Base-by-base conservation (phyloP, 2,113 vertebrate species). In the Pomatostomus ruficeps region DNA sequence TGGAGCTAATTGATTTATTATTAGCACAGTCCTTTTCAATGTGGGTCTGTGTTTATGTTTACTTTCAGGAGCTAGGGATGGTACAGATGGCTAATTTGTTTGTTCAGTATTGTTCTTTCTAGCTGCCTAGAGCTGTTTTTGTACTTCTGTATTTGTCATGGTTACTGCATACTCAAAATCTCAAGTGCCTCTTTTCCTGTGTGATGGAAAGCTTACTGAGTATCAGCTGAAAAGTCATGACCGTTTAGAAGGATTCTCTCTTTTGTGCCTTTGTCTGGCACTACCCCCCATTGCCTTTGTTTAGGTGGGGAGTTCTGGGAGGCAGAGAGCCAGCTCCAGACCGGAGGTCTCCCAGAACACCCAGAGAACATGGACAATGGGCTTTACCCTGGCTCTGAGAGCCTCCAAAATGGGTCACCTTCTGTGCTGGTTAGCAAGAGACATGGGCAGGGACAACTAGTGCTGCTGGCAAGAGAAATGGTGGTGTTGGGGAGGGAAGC, bases 11-110 rank as follows among this genome's bases (percentile, higher is more conserved):
- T 62, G 72, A 63, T 96, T 88, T 82, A 75, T 91, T 89, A 58
- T 5, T 10, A 91, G 67, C 31, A 14, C 48, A 71, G 85, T 55
- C 55, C 62, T 88, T 85, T 95, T 61, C 78, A 90, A 55, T 71
- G 88, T 86, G 54, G 76, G 31, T 49, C 83, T 89, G 46, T 82
- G 88, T 96, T 94, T 96, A 70, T 95, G 72, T 96, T 97, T 96
- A 93, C 89, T 91, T 95, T 93, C 93, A 96, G 78, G 93, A 94
- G 75, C 76, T 85, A 83, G 88, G 93, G 78, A 96, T 88, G 88
- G 88, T 96, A 89, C 96, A 96, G 93, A 97, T 96, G 93, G 95
- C 82, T 94, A 94, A 96, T 94, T 85, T 91, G 71, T 96, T 96
- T 96, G 89, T 57, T 94, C n/a, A 2, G 82, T 83, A 95, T 95